Evolutionary conservation across 2,113 vertebrate species (phyloP).

Genomic region (Anseranas semipalmata): DNA sequence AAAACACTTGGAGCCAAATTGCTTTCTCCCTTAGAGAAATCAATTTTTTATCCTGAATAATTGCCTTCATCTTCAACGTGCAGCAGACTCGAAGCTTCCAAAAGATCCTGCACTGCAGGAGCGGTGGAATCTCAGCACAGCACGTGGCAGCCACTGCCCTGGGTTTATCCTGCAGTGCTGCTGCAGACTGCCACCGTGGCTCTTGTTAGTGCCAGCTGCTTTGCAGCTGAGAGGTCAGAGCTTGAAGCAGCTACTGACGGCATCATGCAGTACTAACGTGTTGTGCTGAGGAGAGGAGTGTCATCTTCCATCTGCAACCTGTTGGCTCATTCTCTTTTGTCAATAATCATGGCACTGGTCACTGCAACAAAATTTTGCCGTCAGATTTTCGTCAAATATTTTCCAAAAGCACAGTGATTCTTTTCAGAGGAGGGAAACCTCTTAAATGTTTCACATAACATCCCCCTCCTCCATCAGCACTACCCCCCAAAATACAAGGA

Average conservation of each 20-base stretch:
- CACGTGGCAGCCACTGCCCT: background rate
- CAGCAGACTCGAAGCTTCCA: background rate
- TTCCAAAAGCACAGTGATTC: background rate
- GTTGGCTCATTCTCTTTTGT: background rate
- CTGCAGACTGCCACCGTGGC: background rate
- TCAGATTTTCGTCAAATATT: background rate
- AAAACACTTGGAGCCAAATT: background rate
- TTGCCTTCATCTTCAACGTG: background rate
- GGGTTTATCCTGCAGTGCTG: background rate
- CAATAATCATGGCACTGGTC: background rate
- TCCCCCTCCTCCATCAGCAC: background rate
- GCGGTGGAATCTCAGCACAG: background rate
- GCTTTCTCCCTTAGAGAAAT: background rate
- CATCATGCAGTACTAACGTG: background rate
- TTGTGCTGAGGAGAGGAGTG: background rate
- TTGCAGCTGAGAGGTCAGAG: background rate
- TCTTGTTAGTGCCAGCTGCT: background rate
- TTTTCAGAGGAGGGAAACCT: background rate
- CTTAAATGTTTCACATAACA: background rate
- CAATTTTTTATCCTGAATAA: background rate
- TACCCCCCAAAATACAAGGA: background rate
- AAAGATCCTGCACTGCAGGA: background rate
- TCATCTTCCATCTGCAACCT: background rate
- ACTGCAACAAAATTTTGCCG: background rate
- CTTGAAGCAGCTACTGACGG: conserved; percentile 29